Conservation (phyloP, 2,888 invertebrate genomes). For the Calephelis perditalis region DNA sequence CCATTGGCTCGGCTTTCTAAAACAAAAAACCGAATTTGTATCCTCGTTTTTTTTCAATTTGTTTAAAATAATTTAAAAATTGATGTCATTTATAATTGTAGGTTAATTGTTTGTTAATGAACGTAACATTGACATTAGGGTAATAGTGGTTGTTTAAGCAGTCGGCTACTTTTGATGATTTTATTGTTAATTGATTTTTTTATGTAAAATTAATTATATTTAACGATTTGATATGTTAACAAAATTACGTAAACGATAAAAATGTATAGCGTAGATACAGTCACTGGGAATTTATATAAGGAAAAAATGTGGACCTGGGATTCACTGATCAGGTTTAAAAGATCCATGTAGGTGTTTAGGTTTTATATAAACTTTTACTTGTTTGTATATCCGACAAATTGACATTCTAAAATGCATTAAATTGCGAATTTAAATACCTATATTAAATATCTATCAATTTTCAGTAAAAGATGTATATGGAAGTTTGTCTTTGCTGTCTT, state of each 20-base stretch:
- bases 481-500: no score
- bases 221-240: background rate
- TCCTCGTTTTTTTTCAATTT: background rate
- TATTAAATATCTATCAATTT: no score
- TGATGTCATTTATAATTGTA: slow-evolving; percentile 1
- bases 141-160: slow-evolving; percentile 21
- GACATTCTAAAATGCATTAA: no score
- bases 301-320: background rate
- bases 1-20: slow-evolving; percentile 78
- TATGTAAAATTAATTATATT: slow-evolving; percentile 8
- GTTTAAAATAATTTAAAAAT: slow-evolving; percentile 8
- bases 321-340: no score
- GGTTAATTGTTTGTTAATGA: slow-evolving; percentile 25
- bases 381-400: no score
- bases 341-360: no score
- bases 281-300: background rate
- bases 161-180: slow-evolving; percentile 26
- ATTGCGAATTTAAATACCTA: no score
- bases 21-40: slow-evolving; percentile 36
- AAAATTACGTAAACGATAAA: background rate
- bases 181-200: slow-evolving; percentile 13
- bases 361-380: no score
- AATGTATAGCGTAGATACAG: no score
- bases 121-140: slow-evolving; percentile 20
- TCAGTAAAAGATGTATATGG: no score